Conservation (phyloP, 2,797 vertebrate species). For the Epinephelus awoara region DNA sequence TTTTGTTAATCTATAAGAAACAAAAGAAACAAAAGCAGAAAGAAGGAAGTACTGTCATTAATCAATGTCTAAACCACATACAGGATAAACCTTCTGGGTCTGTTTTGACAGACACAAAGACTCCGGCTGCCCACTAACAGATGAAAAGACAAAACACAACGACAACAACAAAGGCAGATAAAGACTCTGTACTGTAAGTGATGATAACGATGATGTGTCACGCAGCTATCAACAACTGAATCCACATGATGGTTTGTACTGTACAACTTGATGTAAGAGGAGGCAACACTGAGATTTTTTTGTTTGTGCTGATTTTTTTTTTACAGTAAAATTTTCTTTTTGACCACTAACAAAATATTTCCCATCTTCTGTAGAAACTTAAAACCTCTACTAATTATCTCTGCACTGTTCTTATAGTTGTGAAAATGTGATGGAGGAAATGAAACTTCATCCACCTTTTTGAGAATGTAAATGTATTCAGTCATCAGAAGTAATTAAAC, state of each 20-base stretch:
- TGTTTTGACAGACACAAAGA: neutral
- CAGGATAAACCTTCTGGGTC: neutral
- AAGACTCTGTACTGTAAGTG: neutral
- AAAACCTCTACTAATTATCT: neutral
- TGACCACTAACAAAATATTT: neutral
- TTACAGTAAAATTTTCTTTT: neutral
- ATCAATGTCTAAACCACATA: neutral
- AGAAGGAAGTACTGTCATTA: neutral
- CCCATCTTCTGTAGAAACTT: no score
- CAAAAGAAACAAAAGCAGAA: neutral
- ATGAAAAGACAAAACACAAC: neutral
- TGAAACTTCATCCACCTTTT: neutral
- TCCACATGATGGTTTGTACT: neutral
- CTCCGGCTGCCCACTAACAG: neutral
- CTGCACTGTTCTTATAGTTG: neutral
- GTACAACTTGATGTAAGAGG: neutral
- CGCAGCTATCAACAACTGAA: neutral
- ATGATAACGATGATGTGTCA: neutral
- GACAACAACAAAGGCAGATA: neutral
- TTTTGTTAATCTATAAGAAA: neutral
- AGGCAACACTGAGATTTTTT: neutral
- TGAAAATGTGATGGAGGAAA: neutral
- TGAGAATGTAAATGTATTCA: constrained; percentile 16
- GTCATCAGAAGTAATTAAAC: constrained; percentile 24
- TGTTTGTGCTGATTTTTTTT: no score